A percentile compares a stretch with the other conserved stretches of the same genome.
Evolutionary conservation across 2,888 invertebrate species (phyloP).

Genomic region (Pseudococcus viburni): DNA sequence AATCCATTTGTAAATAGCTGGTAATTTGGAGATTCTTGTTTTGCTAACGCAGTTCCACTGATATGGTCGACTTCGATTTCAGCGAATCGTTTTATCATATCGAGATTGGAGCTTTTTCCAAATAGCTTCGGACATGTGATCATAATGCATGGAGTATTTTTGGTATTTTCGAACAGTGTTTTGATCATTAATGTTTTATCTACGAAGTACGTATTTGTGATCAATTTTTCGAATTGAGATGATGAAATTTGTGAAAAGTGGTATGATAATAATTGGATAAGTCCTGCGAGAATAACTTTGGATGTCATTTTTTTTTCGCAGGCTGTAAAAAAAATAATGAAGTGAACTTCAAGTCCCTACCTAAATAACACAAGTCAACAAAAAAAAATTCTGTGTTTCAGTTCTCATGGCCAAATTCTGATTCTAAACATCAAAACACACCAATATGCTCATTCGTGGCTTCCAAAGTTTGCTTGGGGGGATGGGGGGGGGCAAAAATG

Average conservation of each 20-base stretch:
- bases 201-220: not conserved
- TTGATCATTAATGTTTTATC: not conserved
- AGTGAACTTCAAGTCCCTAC: too few relatives aligned
- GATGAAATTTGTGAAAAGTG: not conserved
- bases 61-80: not conserved
- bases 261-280: not conserved
- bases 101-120: not conserved
- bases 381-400: too few relatives aligned
- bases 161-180: not conserved
- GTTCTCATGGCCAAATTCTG: too few relatives aligned
- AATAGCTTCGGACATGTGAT: not conserved
- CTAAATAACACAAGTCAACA: too few relatives aligned
- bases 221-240: not conserved
- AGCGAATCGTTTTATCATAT: not conserved
- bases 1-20: not conserved
- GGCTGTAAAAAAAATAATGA: too few relatives aligned
- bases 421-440: too few relatives aligned
- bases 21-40: not conserved
- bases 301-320: not conserved
- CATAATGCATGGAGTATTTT: not conserved
- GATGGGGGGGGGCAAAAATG: too few relatives aligned
- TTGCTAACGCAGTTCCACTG: not conserved
- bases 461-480: too few relatives aligned
- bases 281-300: not conserved
- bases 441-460: too few relatives aligned